Percentiles rank a stretch among this genome's conserved stretches.
Conservation (phyloP, 2,113 vertebrate species). For the Ivindomyrus marchei region DNA sequence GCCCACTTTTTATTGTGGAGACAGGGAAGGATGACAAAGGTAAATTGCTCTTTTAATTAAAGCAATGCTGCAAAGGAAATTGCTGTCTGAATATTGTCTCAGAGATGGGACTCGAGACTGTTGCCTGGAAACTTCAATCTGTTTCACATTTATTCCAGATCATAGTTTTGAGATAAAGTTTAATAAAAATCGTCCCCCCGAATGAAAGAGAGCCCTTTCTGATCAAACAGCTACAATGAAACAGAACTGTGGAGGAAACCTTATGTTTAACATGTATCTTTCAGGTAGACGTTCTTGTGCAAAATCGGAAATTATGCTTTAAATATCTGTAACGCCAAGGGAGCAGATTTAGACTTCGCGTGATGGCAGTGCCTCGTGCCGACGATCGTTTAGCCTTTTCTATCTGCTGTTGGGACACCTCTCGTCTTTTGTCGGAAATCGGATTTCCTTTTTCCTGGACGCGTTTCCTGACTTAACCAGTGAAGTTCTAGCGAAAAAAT, state of each 20-base stretch:
- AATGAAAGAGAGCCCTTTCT: slow-evolving; percentile 67
- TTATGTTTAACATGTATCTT: slow-evolving; percentile 99
- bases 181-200: slow-evolving; percentile 76
- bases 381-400: slow-evolving; percentile 43
- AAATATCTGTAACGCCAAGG: slow-evolving; percentile 18
- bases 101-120: slow-evolving; percentile 71
- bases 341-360: slow-evolving; percentile 18
- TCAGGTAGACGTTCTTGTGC: slow-evolving; percentile 71
- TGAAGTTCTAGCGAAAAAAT: slow-evolving; percentile 33
- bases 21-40: slow-evolving; percentile 71
- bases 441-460: slow-evolving; percentile 99
- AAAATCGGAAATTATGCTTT: slow-evolving; percentile 31
- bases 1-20: slow-evolving; percentile 67
- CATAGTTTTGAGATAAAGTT: slow-evolving; percentile 83
- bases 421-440: slow-evolving; percentile 80
- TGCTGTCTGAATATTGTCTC: slow-evolving; percentile 78
- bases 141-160: slow-evolving; percentile 83
- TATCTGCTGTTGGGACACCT: slow-evolving; percentile 47
- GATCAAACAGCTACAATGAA: slow-evolving; percentile 77
- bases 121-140: slow-evolving; percentile 81
- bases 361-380: slow-evolving; percentile 22
- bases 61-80: slow-evolving; percentile 81
- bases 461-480: slow-evolving; percentile 87
- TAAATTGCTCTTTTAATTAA: slow-evolving; percentile 90
- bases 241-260: slow-evolving; percentile 83